Conservation (phyloP, 2,888 invertebrate genomes). For the Lissonota sp. region DNA sequence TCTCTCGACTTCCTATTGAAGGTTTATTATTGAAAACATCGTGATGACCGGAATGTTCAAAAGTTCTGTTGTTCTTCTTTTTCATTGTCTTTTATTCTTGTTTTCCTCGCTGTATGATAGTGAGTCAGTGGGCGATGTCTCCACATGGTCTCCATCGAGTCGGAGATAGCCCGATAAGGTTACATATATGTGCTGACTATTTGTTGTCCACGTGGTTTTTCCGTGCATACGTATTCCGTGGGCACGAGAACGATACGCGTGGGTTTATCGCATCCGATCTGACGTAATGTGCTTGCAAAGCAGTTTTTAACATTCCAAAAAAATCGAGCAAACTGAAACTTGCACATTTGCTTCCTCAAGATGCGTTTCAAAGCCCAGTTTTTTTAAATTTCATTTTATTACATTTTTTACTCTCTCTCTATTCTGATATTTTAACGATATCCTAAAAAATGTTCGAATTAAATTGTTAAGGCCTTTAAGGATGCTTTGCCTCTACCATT, state of each 20-base stretch:
- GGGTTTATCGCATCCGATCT: constrained; percentile 8
- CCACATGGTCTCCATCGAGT: constrained; percentile 30
- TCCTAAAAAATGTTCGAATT: too few relatives aligned
- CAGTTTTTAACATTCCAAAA: background rate
- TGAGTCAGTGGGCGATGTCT: constrained; percentile 53
- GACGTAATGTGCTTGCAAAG: background rate
- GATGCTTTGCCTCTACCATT: too few relatives aligned
- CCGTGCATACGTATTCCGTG: constrained; percentile 7
- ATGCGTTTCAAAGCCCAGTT: background rate
- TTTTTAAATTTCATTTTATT: constrained; percentile 1
- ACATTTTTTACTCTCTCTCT: constrained; percentile 13
- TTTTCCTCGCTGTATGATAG: constrained; percentile 3
- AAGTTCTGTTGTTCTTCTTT: constrained; percentile 8
- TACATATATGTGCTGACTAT: constrained; percentile 26
- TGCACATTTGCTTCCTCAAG: background rate
- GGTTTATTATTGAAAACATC: background rate
- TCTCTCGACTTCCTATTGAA: too few relatives aligned
- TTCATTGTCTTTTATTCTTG: background rate
- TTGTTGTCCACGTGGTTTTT: constrained; percentile 6
- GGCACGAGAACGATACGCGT: constrained; percentile 22
- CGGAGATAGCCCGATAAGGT: constrained; percentile 36
- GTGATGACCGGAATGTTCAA: constrained; percentile 25
- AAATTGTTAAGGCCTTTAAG: too few relatives aligned
- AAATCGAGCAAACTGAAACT: background rate
- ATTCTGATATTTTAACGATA: too few relatives aligned